Base-by-base conservation (phyloP, 2,113 vertebrate genomes). In the Mungos mungo region DNA sequence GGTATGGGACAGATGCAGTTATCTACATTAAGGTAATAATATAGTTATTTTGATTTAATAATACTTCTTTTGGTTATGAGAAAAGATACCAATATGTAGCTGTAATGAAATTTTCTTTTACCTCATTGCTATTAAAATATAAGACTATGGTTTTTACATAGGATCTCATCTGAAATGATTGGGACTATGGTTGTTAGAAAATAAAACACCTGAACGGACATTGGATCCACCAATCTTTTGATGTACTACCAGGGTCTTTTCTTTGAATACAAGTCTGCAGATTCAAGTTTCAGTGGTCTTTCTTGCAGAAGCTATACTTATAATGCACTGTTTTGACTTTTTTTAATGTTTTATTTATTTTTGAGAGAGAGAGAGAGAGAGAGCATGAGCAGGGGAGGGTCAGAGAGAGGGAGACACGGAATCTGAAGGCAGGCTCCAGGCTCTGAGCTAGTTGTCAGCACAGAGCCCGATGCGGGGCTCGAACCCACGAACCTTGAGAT, bases 1-100 rank as follows among this genome's bases (percentile, higher is more conserved):
- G 99, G 74, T 99, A 99, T 0, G 99, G 99, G 31, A 99, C 99
- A 7, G 99, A 99, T 82, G 99, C 99, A 0, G 98, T 99, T 50
- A 99, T 99, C 98, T 99, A 99, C 98, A 99, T 99, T 91, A 99
- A 99, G 99, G 99, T 99, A 99, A 90, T 83, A 57, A 72, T 18
- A 16, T 60, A 41, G 90, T 57, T 25, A 92, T 21, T 65, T 79
- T 79, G 65, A 88, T 85, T 79, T 91, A 92, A 52, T 90, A 41
- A 31, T 68, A n/a, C 25, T 52, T 82, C 19, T 87, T 90, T 86
- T 31, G 31, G 82, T 88, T 47, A 60, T 82, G 79, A 76, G 65
- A 79, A 79, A 87, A 95, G 27, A 47, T 93, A 27, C 25, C 65
- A 68, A 3, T 84, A 89, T 87, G 87, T 95, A 93, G 77, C 16